Evolutionary conservation across 2,797 vertebrate genomes (phyloP), one percentile per base, ranked within the genome.

Genomic region (Ctenopoma multispine): DNA sequence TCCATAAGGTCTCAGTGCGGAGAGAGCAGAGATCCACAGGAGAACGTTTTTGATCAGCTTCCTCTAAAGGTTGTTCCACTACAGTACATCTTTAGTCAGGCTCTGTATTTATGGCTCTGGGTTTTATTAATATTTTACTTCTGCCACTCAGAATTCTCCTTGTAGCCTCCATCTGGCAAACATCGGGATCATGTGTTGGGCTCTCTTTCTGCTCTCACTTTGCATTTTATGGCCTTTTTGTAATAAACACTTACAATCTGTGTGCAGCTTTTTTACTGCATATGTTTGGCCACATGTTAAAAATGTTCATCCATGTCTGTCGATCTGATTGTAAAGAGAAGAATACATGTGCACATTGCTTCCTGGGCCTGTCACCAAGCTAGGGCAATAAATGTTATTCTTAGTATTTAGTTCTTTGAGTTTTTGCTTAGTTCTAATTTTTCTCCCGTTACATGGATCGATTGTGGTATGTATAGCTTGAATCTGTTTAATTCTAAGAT

Each of bases 71-170:
- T 55, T 49, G 18, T 57, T 47, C 14, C 7, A 63, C 63, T 64
- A 8, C 7, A 34, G 31, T 34, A 57, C 73, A 63, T 79, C 58
- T 78, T 41, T 60, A 77, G 50, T 36, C 57, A n/a, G 60, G 29
- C 59, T 55, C 23, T 10, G 57, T 66, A 53, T 79, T 86, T 78
- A 77, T 57, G 64, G 56, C 61, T 83, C 58, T 29, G 50, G 20
- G 54, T 80, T 64, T 76, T 62, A 72, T 75, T 75, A 78, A 63
- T 89, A 83, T 87, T 90, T 86, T 59, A 81, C 61, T 80, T 34
- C 62, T 83, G 82, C 72, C 76, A 72, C 79, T 86, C 68, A 83
- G 77, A 82, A 70, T 48, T 40, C 44, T 75, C 56, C 54, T 57
- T 4, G 38, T 4, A 51, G 43, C 51, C 23, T 56, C 69, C 86